Conservation (phyloP, 2,888 invertebrate species). For the Temnothorax rugatulus region DNA sequence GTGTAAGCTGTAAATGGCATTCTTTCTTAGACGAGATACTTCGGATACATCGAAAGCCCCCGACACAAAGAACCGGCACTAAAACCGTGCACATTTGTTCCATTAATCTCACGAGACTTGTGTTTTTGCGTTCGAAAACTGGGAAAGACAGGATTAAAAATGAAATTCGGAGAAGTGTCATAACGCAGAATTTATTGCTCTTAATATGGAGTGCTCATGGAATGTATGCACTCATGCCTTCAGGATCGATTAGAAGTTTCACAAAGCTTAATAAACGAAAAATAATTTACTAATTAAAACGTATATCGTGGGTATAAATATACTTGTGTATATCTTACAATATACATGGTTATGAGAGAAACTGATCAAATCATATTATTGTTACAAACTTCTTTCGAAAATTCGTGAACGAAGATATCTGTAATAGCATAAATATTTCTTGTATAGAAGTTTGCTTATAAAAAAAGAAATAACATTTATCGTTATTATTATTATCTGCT, state of each 20-base stretch:
- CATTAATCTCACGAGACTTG: conserved; percentile 10
- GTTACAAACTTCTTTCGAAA: not conserved
- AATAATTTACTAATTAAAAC: not conserved
- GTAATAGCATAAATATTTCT: not conserved
- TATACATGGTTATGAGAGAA: not conserved
- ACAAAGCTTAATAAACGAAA: not conserved
- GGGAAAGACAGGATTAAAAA: not conserved
- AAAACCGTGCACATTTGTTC: not conserved
- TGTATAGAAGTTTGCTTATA: not conserved
- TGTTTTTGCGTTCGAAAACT: conserved; percentile 16
- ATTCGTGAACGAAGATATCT: not conserved
- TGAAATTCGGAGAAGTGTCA: not conserved
- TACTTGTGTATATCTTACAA: not conserved
- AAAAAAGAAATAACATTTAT: not conserved
- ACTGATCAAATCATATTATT: not conserved
- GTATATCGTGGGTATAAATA: not conserved
- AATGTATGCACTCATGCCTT: not conserved
- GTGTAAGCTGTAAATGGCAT: not conserved
- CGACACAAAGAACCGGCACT: not conserved
- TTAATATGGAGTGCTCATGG: not conserved
- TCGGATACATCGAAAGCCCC: not conserved
- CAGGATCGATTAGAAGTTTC: not conserved
- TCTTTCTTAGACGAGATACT: not conserved
- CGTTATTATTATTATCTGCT: not conserved
- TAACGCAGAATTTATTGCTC: not conserved